These are phyloP conservation scores for Odocoileus hemionus DNA, from an alignment of 2,113 vertebrate genomes.

Conservation along the genomic window DNA sequence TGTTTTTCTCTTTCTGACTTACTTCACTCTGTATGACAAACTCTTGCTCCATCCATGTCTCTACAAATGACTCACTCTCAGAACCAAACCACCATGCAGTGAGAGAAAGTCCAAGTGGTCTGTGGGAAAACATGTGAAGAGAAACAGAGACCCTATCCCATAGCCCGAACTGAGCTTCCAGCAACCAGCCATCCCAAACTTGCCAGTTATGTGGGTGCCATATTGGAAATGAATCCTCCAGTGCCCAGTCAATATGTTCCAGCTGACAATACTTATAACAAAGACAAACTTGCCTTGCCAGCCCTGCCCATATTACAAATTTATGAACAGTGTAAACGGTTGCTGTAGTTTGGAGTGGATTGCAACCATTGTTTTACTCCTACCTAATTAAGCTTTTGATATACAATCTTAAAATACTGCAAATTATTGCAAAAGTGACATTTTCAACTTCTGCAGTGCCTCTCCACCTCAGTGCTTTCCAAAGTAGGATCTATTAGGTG, in stretches of 20 bases:
- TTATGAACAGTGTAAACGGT: background rate
- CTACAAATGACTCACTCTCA: background rate
- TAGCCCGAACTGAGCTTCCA: background rate
- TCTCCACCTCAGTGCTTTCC: background rate
- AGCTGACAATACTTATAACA: background rate
- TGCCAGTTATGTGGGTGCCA: background rate
- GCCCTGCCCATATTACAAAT: background rate
- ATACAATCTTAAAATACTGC: background rate
- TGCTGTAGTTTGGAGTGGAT: background rate
- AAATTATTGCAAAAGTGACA: background rate
- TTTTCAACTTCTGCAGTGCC: background rate
- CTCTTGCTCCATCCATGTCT: background rate
- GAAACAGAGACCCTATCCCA: background rate
- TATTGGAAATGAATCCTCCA: background rate
- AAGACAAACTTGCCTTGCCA: background rate
- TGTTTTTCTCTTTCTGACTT: background rate
- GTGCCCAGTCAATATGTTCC: background rate
- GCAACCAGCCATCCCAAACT: background rate
- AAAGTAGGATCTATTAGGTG: background rate
- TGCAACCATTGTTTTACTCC: background rate
- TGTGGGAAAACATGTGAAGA: background rate
- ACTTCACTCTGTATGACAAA: background rate
- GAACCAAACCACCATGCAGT: background rate
- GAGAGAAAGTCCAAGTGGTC: background rate
- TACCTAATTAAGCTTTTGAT: background rate